These are phyloP conservation scores for Puma concolor DNA, from an alignment of 2,113 vertebrate genomes.

Conservation along the genomic window DNA sequence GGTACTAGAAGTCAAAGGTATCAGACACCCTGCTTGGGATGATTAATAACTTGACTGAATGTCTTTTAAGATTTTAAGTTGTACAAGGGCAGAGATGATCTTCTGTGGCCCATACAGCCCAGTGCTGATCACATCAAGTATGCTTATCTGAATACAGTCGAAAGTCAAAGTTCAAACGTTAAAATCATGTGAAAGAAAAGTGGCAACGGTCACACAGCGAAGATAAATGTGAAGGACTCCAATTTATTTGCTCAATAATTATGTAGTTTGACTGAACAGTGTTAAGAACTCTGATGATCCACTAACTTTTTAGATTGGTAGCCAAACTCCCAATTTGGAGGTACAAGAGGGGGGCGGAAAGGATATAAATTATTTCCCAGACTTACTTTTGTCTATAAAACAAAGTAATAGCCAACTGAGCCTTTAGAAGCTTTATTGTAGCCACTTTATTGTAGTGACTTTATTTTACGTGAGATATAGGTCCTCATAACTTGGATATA, in stretches of 20 bases:
- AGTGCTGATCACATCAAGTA: neutral
- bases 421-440: neutral
- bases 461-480: neutral
- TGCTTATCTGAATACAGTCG: neutral
- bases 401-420: neutral
- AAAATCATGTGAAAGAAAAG: slow-evolving; percentile 13
- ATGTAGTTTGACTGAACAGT: neutral
- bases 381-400: slow-evolving; percentile 30
- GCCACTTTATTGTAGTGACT: neutral
- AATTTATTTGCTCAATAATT: neutral
- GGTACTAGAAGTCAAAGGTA: neutral
- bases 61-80: neutral
- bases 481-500: neutral
- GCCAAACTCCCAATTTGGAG: neutral
- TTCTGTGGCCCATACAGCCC: neutral
- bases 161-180: slow-evolving; percentile 20
- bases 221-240: neutral
- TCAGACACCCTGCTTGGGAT: neutral
- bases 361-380: neutral
- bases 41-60: neutral
- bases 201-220: neutral
- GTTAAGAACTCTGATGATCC: neutral
- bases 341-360: rapidly evolving
- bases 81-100: neutral
- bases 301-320: neutral